Evolutionary conservation across 2,113 vertebrate species (phyloP).

Genomic region (Eira barbara): DNA sequence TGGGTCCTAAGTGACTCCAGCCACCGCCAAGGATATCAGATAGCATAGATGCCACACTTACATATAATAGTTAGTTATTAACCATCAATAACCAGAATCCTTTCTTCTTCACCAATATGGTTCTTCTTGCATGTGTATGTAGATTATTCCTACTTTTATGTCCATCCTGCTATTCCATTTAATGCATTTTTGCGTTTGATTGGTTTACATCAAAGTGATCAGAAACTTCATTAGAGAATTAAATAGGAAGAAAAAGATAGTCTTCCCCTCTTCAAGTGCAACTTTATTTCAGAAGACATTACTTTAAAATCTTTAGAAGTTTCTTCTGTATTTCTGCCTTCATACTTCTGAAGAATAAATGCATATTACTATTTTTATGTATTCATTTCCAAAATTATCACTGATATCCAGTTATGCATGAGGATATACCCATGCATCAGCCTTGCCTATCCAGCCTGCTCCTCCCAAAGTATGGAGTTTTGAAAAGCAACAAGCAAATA

Average conservation of each 20-base stretch:
- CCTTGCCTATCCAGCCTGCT: neutral
- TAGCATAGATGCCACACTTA: rapidly evolving
- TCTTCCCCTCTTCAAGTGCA: neutral
- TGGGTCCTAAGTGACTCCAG: rapidly evolving
- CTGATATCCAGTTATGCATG: neutral
- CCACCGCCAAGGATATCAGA: neutral
- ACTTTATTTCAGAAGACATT: neutral
- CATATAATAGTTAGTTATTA: neutral
- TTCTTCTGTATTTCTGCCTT: neutral
- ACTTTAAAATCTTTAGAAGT: neutral
- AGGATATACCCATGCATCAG: neutral
- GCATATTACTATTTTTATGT: neutral
- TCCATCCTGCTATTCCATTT: neutral
- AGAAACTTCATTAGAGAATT: neutral
- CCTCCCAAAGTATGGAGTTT: neutral
- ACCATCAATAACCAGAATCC: neutral
- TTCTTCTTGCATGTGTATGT: neutral
- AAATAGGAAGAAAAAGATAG: neutral
- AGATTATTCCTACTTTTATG: neutral
- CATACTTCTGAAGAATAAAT: neutral
- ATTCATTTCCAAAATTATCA: neutral
- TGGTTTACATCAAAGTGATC: neutral
- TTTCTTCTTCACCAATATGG: neutral
- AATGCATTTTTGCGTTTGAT: neutral
- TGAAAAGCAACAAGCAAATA: neutral